Percentiles rank a stretch among this genome's conserved stretches.
Evolutionary conservation across 2,113 vertebrate genomes (phyloP).

Genomic region (mouse (Mus musculus)): GRCm39 chr6:85901501-85902000

Average conservation of each 20-base stretch:
- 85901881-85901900: too few species aligned
- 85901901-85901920: not conserved
- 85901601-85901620: not conserved
- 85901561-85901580: not conserved
- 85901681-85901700: not conserved
- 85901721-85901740: not conserved
- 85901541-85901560: not conserved
- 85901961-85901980: not conserved
- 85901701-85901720: not conserved
- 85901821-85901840: not conserved
- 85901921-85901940: not conserved
- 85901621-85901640: not conserved
- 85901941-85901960: not conserved
- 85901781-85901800: not conserved
- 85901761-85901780: not conserved
- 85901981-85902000: not conserved
- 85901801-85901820: not conserved
- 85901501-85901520: slow-evolving; percentile 87
- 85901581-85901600: not conserved
- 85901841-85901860: not conserved
- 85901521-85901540: not conserved
- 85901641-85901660: not conserved
- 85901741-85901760: not conserved
- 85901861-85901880: not conserved
- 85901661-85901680: not conserved